Conservation (phyloP, 2,113 vertebrate species). For the Nyctibius bracteatus region DNA sequence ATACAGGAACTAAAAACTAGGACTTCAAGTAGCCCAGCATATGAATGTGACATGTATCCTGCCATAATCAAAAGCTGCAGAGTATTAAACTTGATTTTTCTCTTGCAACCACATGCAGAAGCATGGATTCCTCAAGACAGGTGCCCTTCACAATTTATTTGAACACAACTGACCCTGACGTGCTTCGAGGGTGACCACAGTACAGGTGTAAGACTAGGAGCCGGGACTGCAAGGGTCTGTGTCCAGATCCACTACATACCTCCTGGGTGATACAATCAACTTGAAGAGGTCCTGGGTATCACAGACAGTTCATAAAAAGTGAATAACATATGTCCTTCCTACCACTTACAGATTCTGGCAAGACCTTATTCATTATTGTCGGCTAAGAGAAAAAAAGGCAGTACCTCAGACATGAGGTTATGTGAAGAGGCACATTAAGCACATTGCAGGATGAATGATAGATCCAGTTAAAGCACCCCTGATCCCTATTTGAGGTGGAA, state of each 20-base stretch:
- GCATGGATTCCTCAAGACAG: neutral
- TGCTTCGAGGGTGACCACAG: neutral
- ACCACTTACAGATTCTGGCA: neutral
- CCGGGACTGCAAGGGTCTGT: neutral
- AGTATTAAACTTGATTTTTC: neutral
- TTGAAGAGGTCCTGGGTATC: neutral
- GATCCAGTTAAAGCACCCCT: neutral
- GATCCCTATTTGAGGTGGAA: neutral
- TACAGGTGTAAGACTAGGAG: neutral
- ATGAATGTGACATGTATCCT: neutral
- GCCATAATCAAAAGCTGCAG: neutral
- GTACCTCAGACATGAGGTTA: neutral
- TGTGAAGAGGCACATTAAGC: neutral
- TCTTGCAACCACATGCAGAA: neutral
- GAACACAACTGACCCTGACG: fast-evolving
- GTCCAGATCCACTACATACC: neutral
- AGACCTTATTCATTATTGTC: neutral
- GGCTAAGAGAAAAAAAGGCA: neutral
- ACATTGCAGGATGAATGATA: neutral
- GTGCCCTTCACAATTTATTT: neutral
- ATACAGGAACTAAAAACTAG: neutral
- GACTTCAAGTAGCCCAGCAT: neutral
- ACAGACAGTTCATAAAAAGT: neutral
- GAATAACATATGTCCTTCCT: neutral
- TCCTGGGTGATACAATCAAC: neutral